A percentile compares a stretch with the other conserved stretches of the same genome.
Evolutionary conservation across 2,797 vertebrate genomes (phyloP).

Genomic region (Alexandromys oeconomus): DNA sequence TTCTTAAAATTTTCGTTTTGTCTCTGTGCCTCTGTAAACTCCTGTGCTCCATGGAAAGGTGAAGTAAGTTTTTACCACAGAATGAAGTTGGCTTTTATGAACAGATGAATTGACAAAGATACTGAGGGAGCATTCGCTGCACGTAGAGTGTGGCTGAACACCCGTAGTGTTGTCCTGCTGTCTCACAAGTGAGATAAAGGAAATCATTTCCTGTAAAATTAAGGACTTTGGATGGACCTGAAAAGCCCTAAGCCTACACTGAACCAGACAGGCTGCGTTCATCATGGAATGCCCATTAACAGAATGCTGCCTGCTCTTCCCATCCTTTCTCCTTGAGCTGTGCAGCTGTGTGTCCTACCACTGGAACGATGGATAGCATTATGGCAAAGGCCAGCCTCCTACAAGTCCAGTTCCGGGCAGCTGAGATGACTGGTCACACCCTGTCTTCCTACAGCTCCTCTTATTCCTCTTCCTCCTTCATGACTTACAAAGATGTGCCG

Average conservation of each 20-base stretch:
- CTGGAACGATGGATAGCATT: not conserved
- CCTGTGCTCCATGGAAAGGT: not conserved
- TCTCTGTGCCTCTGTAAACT: not conserved
- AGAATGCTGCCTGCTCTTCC: rapidly evolving
- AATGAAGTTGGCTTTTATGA: not conserved
- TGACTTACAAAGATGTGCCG: not conserved
- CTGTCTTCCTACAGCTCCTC: not conserved
- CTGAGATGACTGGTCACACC: not conserved
- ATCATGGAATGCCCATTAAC: not conserved
- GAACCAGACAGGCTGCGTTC: not conserved
- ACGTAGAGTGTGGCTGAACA: not conserved
- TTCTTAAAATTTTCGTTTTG: slow-evolving; percentile 20
- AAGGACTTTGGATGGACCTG: not conserved
- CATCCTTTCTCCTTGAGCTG: not conserved
- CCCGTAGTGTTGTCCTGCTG: not conserved
- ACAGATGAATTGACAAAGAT: not conserved
- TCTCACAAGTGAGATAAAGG: not conserved
- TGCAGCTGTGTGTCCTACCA: not conserved
- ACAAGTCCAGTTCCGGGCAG: not conserved
- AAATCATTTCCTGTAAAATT: not conserved
- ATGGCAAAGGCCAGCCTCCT: not conserved
- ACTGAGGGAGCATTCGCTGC: not conserved
- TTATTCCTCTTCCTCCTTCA: not conserved
- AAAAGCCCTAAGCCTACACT: not conserved
- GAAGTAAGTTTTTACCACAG: not conserved